Percentiles rank a stretch among this genome's conserved stretches.
Evolutionary conservation across 1,140 invertebrate species (phyloP).

Genomic region (Eufriesea mexicana): DNA sequence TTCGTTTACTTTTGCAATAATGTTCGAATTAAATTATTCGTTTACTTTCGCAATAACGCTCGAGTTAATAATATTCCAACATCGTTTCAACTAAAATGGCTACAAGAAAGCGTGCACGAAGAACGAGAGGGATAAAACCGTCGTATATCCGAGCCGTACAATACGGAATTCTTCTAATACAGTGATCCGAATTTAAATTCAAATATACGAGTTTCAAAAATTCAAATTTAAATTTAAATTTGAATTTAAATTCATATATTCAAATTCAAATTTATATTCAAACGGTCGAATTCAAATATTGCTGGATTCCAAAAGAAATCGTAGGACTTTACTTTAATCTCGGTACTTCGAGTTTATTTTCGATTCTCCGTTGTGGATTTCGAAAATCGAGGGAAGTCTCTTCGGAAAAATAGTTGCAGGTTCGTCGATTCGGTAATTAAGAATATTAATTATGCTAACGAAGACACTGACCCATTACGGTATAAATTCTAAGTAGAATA

Average conservation of each 20-base stretch:
- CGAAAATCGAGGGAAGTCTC: too few species aligned
- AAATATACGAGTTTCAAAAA: not conserved
- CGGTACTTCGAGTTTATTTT: too few species aligned
- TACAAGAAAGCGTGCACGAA: not conserved
- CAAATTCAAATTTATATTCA: not conserved
- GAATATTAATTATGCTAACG: too few species aligned
- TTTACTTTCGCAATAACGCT: not conserved
- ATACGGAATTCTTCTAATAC: too few species aligned
- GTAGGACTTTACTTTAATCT: too few species aligned
- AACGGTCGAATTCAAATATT: not conserved
- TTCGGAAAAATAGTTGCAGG: too few species aligned
- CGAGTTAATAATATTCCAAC: slow-evolving; percentile 5
- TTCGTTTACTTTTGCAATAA: slow-evolving; percentile 5
- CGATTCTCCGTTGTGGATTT: too few species aligned
- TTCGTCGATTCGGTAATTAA: too few species aligned
- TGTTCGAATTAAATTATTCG: not conserved
- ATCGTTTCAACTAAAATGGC: not conserved
- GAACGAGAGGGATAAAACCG: not conserved
- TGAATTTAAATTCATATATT: not conserved
- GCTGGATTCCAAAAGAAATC: not conserved
- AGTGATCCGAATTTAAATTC: not conserved
- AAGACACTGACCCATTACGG: too few species aligned
- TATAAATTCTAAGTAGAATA: too few species aligned
- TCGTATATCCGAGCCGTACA: not conserved
- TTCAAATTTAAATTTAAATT: not conserved